Evolutionary conservation across 2,797 vertebrate species (phyloP), one percentile per base, ranked within the genome.

Genomic region (Sardinella longiceps): DNA sequence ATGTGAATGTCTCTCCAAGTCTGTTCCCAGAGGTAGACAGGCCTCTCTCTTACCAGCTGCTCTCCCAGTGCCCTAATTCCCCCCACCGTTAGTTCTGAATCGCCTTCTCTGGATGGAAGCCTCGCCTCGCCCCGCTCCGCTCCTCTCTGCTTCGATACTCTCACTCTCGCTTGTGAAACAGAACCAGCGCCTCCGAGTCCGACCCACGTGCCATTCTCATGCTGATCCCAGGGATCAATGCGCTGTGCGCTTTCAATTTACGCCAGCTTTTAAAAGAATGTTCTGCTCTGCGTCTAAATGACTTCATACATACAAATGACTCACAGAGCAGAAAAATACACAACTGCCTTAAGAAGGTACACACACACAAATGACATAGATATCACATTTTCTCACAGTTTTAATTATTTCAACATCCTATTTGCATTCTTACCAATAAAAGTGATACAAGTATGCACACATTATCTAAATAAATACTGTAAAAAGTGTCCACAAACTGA

Each of bases 41-140:
- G 28, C 81, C 80, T 84, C 84, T 84, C 84, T 86, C 85, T 50
- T 84, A 85, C 82, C 87, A 88, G 84, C 87, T 88, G 85, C 85
- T 88, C 87, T 77, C 74, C 85, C 66, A 43, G 85, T 87, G 83
- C 56, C 85, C 87, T 84, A 83, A 83, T 86, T 85, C 83, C 58
- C 33, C 70, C 77, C 51, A 80, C 82, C 46, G 74, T 33, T 83
- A 84, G 50, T 15, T 81, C 66, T 66, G 30, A 80, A 25, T 50
- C 37, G 81, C 37, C 83, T 43, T 74, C 48, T 15, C 66, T 77
- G 53, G 53, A 70, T 15, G n/a, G n/a, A n/a, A n/a, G n/a, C n/a
- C n/a, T n/a, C n/a, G 70, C 23, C 28, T 28, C 33, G 5, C 30
- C 12, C 66, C 30, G 5, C 66, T 70, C 63, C 23, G 11, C 63